A percentile compares a stretch with the other conserved stretches of the same genome.
These are phyloP conservation scores for Chlorocebus sabaeus DNA, from an alignment of 2,113 vertebrate species.

Conservation along the genomic window DNA sequence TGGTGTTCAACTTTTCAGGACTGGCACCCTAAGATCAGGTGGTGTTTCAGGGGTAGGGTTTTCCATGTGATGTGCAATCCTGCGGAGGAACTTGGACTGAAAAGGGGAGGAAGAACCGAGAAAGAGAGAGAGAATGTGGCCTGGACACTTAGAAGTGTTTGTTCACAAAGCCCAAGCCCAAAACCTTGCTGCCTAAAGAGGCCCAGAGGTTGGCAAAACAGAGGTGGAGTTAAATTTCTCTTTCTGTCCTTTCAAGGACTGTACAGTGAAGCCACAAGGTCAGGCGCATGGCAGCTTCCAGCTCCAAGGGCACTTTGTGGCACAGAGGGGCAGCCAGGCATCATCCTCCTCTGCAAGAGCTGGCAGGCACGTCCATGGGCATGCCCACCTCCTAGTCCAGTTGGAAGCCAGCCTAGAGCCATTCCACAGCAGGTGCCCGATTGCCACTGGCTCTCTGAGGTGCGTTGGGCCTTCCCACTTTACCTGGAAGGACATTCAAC, in stretches of 20 bases:
- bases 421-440: fast-evolving
- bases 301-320: fast-evolving
- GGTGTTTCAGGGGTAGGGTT: not conserved
- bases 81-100: not conserved
- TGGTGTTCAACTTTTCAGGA: not conserved
- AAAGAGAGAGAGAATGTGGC: not conserved
- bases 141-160: no score
- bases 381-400: no score
- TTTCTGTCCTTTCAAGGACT: fast-evolving
- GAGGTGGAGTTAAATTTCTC: not conserved
- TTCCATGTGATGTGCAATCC: no score
- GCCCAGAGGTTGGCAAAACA: not conserved
- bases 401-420: not conserved
- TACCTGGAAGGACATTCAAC: not conserved
- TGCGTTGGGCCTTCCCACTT: not conserved
- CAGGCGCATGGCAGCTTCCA: not conserved
- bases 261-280: fast-evolving
- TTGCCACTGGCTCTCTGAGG: fast-evolving
- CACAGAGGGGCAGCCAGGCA: fast-evolving
- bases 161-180: not conserved
- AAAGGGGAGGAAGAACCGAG: no score
- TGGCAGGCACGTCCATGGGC: fast-evolving
- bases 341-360: not conserved
- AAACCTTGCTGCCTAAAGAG: fast-evolving
- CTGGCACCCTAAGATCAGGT: not conserved